These are phyloP conservation scores for Lasioglossum calceatum DNA, from an alignment of 2,888 invertebrate species.

Conservation along the genomic window DNA sequence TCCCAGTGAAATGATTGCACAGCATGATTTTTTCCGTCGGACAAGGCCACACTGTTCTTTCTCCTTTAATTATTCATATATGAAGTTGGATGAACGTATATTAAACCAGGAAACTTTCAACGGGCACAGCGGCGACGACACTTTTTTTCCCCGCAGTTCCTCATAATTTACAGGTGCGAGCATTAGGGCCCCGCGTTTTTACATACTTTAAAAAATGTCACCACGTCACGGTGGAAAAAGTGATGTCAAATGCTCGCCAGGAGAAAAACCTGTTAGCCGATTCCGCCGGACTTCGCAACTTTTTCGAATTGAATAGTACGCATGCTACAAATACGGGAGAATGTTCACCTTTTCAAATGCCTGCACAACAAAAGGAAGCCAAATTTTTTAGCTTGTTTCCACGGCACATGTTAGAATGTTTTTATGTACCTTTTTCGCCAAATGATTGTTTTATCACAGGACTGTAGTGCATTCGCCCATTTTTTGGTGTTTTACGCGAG, in stretches of 20 bases:
- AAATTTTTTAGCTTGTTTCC: not conserved
- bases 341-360: not conserved
- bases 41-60: conserved; percentile 24
- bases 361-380: not conserved
- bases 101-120: conserved; percentile 48
- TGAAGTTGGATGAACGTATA: conserved; percentile 45
- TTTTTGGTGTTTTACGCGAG: not conserved
- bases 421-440: not conserved
- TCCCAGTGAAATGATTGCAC: conserved; percentile 9
- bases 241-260: not conserved
- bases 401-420: not conserved
- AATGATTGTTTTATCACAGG: too few species aligned
- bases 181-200: conserved; percentile 29
- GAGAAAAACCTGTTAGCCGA: not conserved
- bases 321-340: not conserved
- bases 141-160: conserved; percentile 24
- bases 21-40: conserved; percentile 17
- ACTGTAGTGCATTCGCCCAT: not conserved
- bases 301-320: not conserved
- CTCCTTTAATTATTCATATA: conserved; percentile 55
- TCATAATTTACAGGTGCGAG: conserved; percentile 45
- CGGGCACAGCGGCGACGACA: conserved; percentile 19
- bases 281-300: not conserved
- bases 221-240: not conserved
- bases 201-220: conserved; percentile 30